phyloP scores from a whole-genome alignment of 2,113 vertebrate species.

The Amblyopsis rosae region DNA sequence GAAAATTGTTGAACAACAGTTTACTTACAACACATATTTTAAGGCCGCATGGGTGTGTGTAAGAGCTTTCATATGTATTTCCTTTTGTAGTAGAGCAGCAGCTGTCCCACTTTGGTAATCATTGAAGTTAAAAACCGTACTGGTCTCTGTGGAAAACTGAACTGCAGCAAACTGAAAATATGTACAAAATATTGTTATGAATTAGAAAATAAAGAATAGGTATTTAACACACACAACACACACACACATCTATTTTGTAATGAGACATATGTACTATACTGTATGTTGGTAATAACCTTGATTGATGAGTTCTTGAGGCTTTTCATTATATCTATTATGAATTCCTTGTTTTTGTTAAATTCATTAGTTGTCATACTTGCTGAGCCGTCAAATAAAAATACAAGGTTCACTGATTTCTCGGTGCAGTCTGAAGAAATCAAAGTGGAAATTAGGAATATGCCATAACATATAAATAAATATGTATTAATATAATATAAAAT shows the following conservation, averaged over 20 bases:
- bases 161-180: conserved; percentile 81
- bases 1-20: neutral
- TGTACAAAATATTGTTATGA: neutral
- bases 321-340: conserved; percentile 78
- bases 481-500: too few relatives aligned
- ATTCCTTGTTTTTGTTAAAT: conserved; percentile 74
- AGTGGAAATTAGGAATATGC: neutral
- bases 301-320: conserved; percentile 72
- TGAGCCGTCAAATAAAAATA: conserved; percentile 86
- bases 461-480: neutral
- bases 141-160: conserved; percentile 55
- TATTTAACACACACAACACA: neutral
- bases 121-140: conserved; percentile 76
- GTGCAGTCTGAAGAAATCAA: conserved; percentile 71
- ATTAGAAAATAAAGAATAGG: neutral
- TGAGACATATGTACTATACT: neutral
- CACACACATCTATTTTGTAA: too few relatives aligned
- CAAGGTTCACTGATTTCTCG: conserved; percentile 78
- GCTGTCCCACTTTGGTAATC: conserved; percentile 53
- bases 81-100: conserved; percentile 24
- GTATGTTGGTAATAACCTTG: conserved; percentile 64
- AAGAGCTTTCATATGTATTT: conserved; percentile 26
- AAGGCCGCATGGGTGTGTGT: conserved; percentile 79
- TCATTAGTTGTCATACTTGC: conserved; percentile 48
- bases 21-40: conserved; percentile 74